Evolutionary conservation across 2,113 vertebrate species (phyloP).

Genomic region (Epinephelus lanceolatus): DNA sequence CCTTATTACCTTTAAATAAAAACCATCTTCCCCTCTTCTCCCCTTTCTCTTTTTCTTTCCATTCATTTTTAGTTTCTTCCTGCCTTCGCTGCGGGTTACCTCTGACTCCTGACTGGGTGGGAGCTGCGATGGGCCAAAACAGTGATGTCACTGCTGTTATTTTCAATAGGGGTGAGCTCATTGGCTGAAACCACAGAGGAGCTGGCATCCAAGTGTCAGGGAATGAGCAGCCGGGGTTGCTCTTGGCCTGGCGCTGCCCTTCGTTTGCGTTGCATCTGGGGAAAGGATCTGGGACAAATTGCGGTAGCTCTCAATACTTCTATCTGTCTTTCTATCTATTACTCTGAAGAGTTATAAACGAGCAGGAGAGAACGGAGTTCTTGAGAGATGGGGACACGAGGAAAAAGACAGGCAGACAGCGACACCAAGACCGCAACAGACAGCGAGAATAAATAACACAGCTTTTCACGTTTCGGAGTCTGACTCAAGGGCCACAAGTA

Average conservation of each 20-base stretch:
- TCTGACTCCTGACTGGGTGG: conserved; percentile 68
- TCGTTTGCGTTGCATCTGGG: conserved; percentile 59
- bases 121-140: conserved; percentile 60
- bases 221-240: conserved; percentile 45
- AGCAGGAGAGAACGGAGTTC: not conserved
- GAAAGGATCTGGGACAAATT: conserved; percentile 58
- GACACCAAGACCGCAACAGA: conserved; percentile 10
- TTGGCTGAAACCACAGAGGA: conserved; percentile 75
- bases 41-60: conserved; percentile 47
- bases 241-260: conserved; percentile 27
- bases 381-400: not conserved
- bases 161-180: conserved; percentile 80
- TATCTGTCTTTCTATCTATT: conserved; percentile 15
- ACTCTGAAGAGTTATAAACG: not conserved
- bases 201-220: conserved; percentile 80
- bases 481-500: conserved; percentile 41
- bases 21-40: conserved; percentile 20
- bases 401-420: conserved; percentile 1
- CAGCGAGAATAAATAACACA: conserved; percentile 34
- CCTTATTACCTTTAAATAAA: conserved; percentile 74
- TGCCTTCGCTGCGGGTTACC: conserved; percentile 60
- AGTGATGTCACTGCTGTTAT: conserved; percentile 82
- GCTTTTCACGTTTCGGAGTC: conserved; percentile 40
- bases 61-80: conserved; percentile 53
- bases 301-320: conserved; percentile 39